Evolutionary conservation across 2,888 invertebrate genomes (phyloP), one percentile per base, ranked within the genome.

Genomic region (Siphonodentalium dalli): DNA sequence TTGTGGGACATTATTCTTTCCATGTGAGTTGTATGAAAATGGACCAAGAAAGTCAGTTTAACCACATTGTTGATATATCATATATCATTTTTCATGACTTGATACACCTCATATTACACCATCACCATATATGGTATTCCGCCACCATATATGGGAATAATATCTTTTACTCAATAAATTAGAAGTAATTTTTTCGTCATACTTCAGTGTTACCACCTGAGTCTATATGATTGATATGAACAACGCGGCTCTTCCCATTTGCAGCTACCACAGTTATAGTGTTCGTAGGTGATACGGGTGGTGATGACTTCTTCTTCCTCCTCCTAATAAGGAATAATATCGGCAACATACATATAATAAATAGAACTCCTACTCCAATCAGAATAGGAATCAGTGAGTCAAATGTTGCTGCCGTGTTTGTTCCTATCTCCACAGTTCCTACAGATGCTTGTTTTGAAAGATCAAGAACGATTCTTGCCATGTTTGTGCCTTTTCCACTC

Each of bases 401-500:
- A 15, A 60, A 54, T 8, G 65, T 57, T 18, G 52, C 56, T n/a
- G 46, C 54, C 33, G 54, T 37, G 38, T 63, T 63, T 13, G 63
- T 63, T 6, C 64, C 58, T 11, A 69, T 52, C 39, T 68, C 60
- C 21, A 61, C 58, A 33, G 61, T 54, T 5, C 55, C 57, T 40
- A 58, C 44, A 13, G 49, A 40, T 15, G 58, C 42, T 46, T 57
- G 43, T 7, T 58, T 51, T 6, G 56, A 47, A 29, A 61, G 58
- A 37, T 66, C 57, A 15, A 72, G 54, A 27, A 65, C 58, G 20
- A 75, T 45, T 11, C 66, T 61, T 4, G 68, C 71, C 64, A 76
- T 72, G 48, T 76, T 76, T 27, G 73, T 75, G n/a, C 76, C 76
- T 40, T 65, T 65, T 21, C 66, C 68, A 13, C 55, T 43, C 21